phyloP scores from a whole-genome alignment of 2,888 invertebrate species.

The Eilema sororculum region DNA sequence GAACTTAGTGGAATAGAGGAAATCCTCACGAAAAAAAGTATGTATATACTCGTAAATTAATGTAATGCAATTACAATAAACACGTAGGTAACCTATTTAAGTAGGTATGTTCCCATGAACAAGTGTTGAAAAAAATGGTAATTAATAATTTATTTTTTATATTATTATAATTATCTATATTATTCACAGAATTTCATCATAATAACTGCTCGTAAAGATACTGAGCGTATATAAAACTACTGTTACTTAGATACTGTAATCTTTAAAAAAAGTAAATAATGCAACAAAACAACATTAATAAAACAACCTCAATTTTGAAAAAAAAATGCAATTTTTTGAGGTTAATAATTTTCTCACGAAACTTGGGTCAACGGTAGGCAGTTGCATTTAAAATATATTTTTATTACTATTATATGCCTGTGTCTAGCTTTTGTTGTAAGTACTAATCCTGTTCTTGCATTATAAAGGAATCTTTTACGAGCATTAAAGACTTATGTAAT shows the following conservation, averaged over 20 bases:
- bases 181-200: neutral
- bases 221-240: neutral
- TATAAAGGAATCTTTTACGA: no score
- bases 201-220: neutral
- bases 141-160: neutral
- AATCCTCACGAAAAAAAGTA: no score
- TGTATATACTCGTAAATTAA: no score
- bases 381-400: neutral
- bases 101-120: no score
- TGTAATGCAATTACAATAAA: no score
- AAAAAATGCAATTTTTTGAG: neutral
- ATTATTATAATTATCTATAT: neutral
- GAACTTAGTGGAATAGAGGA: no score
- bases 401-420: no score
- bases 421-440: no score
- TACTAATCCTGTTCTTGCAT: no score
- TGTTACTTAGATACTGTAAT: slow-evolving; percentile 1
- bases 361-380: neutral
- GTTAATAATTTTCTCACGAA: slow-evolving; percentile 1
- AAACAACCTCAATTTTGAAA: neutral
- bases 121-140: neutral
- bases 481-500: no score
- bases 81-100: no score
- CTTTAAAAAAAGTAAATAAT: neutral
- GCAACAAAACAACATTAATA: neutral